Evolutionary conservation across 2,113 vertebrate genomes (phyloP), one percentile per base, ranked within the genome.

Genomic region (Tetrax tetrax): DNA sequence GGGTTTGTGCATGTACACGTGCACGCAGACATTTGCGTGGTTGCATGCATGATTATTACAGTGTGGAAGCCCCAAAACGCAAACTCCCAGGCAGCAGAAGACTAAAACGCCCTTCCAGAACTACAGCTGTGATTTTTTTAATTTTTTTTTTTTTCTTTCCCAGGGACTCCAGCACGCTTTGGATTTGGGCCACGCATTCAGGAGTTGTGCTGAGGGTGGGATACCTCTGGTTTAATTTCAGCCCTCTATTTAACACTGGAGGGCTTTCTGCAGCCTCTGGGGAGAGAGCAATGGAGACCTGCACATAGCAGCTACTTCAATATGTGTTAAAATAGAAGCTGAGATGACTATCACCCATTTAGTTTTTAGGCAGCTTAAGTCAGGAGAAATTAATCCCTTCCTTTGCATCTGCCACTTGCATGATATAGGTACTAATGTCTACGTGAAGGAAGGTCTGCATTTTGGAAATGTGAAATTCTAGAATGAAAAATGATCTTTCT

Each of bases 41-140:
- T 64, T 9, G 7, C 3, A 0, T 28, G 8, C 18, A 0, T 2
- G 24, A 21, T 8, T 51, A 18, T 35, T 0, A 3, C 4, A 5
- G 45, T 0, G 1, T 24, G 6, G 31, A 29, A 43, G 8, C 50
- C 31, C 23, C 23, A 28, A 22, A 27, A 35, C 10, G 57, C 15
- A 16, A 43, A 15, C 41, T 43, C 16, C 41, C 41, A 43, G 41
- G 41, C 41, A 43, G 41, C 41, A 76, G 38, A 59, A 33, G 8
- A 5, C 6, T 59, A 6, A 53, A 48, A 21, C 41, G 17, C 27
- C 61, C 47, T 78, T 71, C 78, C 82, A 59, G 70, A 27, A 22
- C 37, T 23, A 71, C 85, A 91, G 48, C 48, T 1, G 2, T 28
- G 69, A 37, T 56, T 85, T 65, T n/a, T 27, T 54, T 54, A 16